A percentile compares a stretch with the other conserved stretches of the same genome.
Evolutionary conservation across 2,888 invertebrate species (phyloP).

Genomic region (Leptopilina myrica): DNA sequence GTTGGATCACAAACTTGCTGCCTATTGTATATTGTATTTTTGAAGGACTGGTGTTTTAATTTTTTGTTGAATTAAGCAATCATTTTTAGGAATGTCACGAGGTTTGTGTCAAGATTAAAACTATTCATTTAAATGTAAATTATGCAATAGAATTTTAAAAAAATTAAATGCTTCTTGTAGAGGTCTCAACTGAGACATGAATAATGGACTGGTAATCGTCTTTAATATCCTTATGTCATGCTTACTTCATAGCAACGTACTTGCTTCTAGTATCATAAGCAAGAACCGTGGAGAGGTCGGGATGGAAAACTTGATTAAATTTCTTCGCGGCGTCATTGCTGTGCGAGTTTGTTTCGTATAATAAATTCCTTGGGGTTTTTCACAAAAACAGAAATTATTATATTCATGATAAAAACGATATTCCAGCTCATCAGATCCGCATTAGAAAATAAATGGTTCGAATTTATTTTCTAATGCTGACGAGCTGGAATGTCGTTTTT

Average conservation of each 20-base stretch:
- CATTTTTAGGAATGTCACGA: no score
- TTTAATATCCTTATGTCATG: constrained; percentile 15
- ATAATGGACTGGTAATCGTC: not conserved
- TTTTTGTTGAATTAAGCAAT: no score
- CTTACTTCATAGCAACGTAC: not conserved
- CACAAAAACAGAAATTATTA: constrained; percentile 25
- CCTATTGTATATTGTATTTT: no score
- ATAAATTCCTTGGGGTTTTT: not conserved
- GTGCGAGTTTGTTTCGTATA: not conserved
- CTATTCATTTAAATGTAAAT: no score
- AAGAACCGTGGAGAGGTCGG: constrained; percentile 1
- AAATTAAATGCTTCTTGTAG: no score
- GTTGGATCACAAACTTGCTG: no score
- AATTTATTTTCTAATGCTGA: no score
- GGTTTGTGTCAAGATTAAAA: no score
- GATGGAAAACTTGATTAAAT: constrained; percentile 32
- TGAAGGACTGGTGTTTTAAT: no score
- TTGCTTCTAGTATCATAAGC: constrained; percentile 12
- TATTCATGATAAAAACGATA: constrained; percentile 12
- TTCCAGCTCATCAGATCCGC: not conserved
- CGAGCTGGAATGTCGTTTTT: no score
- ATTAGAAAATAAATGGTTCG: no score
- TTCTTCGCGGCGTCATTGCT: constrained; percentile 24
- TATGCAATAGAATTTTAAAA: no score
- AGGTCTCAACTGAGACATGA: not conserved